A percentile compares a stretch with the other conserved stretches of the same genome.
Evolutionary conservation across 2,797 vertebrate species (phyloP).

Genomic region (Sitta carolinensis): DNA sequence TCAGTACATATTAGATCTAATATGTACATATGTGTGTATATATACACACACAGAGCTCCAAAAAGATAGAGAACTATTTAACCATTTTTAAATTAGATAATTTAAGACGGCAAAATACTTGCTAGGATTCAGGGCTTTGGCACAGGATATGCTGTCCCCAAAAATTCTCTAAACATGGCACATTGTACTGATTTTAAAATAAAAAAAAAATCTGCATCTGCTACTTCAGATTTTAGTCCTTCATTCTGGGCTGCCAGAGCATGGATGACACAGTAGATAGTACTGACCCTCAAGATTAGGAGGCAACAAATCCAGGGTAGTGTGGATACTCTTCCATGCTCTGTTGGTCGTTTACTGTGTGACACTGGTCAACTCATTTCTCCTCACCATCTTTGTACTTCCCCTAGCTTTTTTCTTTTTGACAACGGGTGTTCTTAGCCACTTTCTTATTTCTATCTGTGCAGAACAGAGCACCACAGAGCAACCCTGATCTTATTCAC

Average conservation of each 20-base stretch:
- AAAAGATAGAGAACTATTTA: not conserved
- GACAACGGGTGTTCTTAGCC: not conserved
- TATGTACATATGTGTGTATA: not conserved
- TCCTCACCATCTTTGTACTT: not conserved
- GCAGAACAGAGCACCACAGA: not conserved
- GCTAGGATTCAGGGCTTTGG: not conserved
- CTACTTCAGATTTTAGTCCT: not conserved
- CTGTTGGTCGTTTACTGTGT: not conserved
- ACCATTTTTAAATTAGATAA: not conserved
- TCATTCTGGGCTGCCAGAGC: not conserved
- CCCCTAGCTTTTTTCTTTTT: not conserved
- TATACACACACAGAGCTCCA: not conserved
- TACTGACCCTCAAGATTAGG: rapidly evolving
- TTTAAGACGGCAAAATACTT: not conserved
- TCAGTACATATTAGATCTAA: not conserved
- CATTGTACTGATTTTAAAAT: not conserved
- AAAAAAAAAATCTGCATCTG: not conserved
- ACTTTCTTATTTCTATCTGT: not conserved
- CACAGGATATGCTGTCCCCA: not conserved
- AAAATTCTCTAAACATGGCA: not conserved
- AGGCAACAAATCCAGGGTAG: not conserved
- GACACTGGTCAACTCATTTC: not conserved
- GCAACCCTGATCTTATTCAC: not conserved
- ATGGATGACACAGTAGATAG: not conserved
- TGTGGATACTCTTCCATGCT: rapidly evolving